Base-by-base conservation (phyloP, 1,140 invertebrate genomes). In the Drosophila orena region DNA sequence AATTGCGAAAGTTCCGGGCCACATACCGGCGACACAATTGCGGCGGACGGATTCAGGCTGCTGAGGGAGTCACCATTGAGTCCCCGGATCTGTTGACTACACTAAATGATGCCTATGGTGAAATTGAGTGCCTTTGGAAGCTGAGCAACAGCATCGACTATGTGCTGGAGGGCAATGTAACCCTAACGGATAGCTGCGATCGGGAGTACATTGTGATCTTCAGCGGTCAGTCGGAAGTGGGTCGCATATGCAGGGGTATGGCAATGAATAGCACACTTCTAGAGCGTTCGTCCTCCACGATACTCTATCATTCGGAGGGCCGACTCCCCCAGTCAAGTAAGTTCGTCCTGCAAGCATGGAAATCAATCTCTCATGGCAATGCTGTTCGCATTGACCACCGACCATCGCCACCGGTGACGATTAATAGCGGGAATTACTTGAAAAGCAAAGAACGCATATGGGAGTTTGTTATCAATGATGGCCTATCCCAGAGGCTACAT, bases 361-460 rank as follows among this genome's bases (percentile, higher is more conserved):
- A 24, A 42, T 3, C 55, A 0, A 0, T 30, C 2, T 15, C 10
- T 5, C 14, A 10, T 0, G 54, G 54, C 0, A 66, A 37, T 15
- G 54, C 69, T 1, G 6, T 79, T 1, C 40, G n/a, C 3, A 40
- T 92, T 0, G n/a, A n/a, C 0, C 6, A 20, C 0, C 35, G 10
- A 6, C 24, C 58, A 1, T 38, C 60, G 5, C 27, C 50, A 11
- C n/a, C 38, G 1, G 34, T 92, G 8, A 38, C 22, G 4, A 55
- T 92, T 8, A 52, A 64, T 43, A 38, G 57, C 1, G 37, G 22
- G 1, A 57, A 44, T 2, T 92, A 92, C 46, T 61, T 69, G 6
- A 79, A 92, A 64, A 97, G 97, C 90, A 92, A 94, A 46, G 97
- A 98, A 93, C 97, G 97, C 79, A 91, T 93, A 1, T 98, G 97